These are phyloP conservation scores for Psittacus erithacus DNA, from an alignment of 2,113 vertebrate genomes.

Conservation along the genomic window DNA sequence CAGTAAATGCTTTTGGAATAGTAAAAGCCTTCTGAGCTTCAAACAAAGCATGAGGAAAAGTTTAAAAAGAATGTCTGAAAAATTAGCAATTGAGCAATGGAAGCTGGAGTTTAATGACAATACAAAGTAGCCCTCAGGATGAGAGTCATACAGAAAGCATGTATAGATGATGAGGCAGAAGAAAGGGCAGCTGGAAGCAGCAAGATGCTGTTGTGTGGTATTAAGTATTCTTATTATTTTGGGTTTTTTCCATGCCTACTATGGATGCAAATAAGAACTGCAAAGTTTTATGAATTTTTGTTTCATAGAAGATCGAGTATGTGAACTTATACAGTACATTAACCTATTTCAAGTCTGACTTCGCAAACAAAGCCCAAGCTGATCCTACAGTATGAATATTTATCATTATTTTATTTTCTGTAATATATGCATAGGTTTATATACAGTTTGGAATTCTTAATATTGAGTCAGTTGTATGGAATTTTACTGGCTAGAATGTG, in stretches of 20 bases:
- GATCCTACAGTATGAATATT: slow-evolving; percentile 8
- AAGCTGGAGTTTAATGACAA: background rate
- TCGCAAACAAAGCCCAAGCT: background rate
- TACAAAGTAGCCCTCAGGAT: background rate
- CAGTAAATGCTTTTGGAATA: background rate
- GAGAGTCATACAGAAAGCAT: background rate
- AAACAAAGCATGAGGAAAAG: background rate
- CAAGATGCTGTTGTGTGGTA: background rate
- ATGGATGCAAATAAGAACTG: background rate
- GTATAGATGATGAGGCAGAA: background rate
- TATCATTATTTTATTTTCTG: background rate
- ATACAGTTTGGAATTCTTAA: background rate
- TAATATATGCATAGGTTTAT: background rate
- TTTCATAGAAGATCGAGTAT: background rate
- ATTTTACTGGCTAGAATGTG: background rate
- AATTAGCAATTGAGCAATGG: background rate
- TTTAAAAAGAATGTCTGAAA: background rate
- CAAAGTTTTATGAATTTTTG: background rate
- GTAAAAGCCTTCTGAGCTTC: background rate
- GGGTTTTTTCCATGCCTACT: background rate
- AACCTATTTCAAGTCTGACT: background rate
- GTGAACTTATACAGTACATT: background rate
- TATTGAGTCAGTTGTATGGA: background rate
- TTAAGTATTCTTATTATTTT: background rate
- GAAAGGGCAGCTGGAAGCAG: background rate